These are phyloP conservation scores for Nesoenas mayeri DNA, from an alignment of 2,113 vertebrate species.

Conservation along the genomic window DNA sequence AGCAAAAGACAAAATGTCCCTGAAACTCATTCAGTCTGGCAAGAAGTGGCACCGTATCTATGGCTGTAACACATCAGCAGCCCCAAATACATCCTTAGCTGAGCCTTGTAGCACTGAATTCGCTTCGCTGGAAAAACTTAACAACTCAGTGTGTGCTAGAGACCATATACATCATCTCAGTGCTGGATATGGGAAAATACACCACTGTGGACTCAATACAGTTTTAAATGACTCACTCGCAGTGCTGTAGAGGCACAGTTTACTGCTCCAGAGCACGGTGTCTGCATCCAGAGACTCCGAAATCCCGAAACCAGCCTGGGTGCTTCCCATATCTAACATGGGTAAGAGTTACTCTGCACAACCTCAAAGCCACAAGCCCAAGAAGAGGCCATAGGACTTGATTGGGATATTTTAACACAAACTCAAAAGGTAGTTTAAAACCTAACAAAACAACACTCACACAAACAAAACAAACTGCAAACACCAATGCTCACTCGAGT, in stretches of 20 bases:
- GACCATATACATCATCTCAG: background rate
- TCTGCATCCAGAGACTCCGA: background rate
- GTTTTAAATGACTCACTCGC: accelerated
- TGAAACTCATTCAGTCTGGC: background rate
- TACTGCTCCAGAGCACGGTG: background rate
- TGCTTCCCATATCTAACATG: accelerated
- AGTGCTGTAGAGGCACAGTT: background rate
- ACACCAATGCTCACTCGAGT: background rate
- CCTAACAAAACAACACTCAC: background rate
- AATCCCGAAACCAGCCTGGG: background rate
- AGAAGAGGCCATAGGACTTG: background rate
- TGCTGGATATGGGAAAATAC: background rate
- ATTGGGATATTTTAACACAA: background rate
- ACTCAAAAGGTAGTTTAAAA: background rate
- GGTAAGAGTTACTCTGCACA: accelerated
- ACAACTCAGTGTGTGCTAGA: background rate
- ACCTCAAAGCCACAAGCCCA: background rate
- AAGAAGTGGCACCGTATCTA: background rate
- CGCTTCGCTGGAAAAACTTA: constrained; percentile 10
- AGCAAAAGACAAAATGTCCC: background rate
- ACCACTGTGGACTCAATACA: background rate
- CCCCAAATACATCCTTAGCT: background rate
- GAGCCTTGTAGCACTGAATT: background rate
- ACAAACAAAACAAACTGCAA: background rate
- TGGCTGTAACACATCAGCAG: constrained; percentile 28